Base-by-base conservation (phyloP, 2,113 vertebrate genomes). In the Grus americana region DNA sequence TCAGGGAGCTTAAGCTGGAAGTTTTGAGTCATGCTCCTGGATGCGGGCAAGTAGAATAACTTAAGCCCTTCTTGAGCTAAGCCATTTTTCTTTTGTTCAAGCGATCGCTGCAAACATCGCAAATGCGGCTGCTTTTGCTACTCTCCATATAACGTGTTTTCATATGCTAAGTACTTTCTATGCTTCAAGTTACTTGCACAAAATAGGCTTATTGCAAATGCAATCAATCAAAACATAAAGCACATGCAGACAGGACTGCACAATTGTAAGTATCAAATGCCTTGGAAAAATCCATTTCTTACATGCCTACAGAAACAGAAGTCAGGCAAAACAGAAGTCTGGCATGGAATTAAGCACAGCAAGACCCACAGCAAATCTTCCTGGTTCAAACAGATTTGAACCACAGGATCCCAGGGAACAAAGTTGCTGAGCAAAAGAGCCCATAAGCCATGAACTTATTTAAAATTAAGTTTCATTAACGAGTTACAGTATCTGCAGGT, bases 221-320 rank as follows among this genome's bases (percentile, higher is more conserved):
- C 0, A 0, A 79, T 27, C 2, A 0, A 79, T 23, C 67, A 15
- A 42, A 72, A 50, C 1, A 3, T 59, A 47, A 47, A 83, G 55
- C 3, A 50, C 67, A 63, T 1, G 12, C 27, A 59, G 66, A 23
- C 24, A 79, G 79, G 30, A 27, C 58, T 52, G 14, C 19, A 67
- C 26, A 59, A 38, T 46, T 46, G 1, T 6, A 71, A 46, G 15
- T 29, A 88, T 19, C n/a, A 65, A 90, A 75, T 15, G 46, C 40
- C 52, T 17, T 6, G 1, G n/a, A 78, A 27, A 94, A 92, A 89
- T 9, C 71, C 0, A 5, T 44, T 74, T 66, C 67, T 49, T 40
- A 52, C 15, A 9, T 22, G 26, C 34, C 36, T 65, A 55, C 34
- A 71, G 57, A 75, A 79, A 81, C 36, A 40, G 11, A 47, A 67